Evolutionary conservation across 2,888 invertebrate species (phyloP).

Genomic region (Caenorhabditis macrosperma): DNA sequence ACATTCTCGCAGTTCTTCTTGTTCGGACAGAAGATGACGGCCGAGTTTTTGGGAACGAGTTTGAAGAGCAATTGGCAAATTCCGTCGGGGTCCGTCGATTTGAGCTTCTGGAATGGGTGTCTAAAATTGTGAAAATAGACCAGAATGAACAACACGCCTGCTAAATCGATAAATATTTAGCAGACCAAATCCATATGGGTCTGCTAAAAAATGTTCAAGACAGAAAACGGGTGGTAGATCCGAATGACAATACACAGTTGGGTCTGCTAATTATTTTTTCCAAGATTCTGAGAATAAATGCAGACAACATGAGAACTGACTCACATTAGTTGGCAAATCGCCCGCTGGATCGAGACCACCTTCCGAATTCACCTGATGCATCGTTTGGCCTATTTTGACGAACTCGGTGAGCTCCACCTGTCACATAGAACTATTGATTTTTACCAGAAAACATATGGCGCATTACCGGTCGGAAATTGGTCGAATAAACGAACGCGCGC

Average conservation of each 20-base stretch:
- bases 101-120: slow-evolving; percentile 39
- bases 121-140: too few species aligned
- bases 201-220: too few species aligned
- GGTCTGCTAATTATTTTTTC: too few species aligned
- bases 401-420: slow-evolving; percentile 60
- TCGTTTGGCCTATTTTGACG: slow-evolving; percentile 65
- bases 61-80: slow-evolving; percentile 82
- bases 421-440: not conserved
- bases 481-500: slow-evolving; percentile 87
- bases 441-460: not conserved
- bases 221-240: too few species aligned
- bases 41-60: slow-evolving; percentile 88
- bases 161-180: too few species aligned
- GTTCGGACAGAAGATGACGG: slow-evolving; percentile 93
- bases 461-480: slow-evolving; percentile 88
- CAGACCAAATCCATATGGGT: too few species aligned
- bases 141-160: too few species aligned
- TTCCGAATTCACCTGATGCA: slow-evolving; percentile 50
- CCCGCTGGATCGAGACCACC: slow-evolving; percentile 57
- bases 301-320: too few species aligned
- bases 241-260: too few species aligned
- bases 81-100: slow-evolving; percentile 66
- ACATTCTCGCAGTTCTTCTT: slow-evolving; percentile 94
- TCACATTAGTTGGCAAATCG: slow-evolving; percentile 63
- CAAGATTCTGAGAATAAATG: not conserved